Evolutionary conservation across 2,113 vertebrate genomes (phyloP).

Genomic region (Dipodomys spectabilis): DNA sequence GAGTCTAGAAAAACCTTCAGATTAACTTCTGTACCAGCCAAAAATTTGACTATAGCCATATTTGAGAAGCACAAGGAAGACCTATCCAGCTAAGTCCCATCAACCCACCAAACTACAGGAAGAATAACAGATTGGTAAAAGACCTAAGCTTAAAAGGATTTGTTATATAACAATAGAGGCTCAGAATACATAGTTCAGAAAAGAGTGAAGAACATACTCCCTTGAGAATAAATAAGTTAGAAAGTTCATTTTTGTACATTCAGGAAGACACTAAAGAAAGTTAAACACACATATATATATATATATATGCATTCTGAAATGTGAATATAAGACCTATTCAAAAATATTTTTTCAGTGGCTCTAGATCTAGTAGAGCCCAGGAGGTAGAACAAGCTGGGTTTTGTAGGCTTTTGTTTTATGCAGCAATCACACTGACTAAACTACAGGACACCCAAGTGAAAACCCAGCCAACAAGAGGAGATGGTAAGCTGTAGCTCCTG

Average conservation of each 20-base stretch:
- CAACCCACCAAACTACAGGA: neutral
- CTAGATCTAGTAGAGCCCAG: neutral
- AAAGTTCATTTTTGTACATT: neutral
- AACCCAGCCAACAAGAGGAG: neutral
- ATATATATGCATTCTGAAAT: neutral
- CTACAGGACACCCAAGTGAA: neutral
- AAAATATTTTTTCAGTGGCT: neutral
- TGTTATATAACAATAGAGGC: neutral
- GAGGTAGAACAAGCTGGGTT: neutral
- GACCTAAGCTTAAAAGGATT: neutral
- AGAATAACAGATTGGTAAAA: neutral
- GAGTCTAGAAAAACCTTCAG: neutral
- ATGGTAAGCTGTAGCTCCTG: neutral
- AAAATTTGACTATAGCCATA: neutral
- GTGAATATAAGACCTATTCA: neutral
- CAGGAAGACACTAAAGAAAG: slow-evolving; percentile 28
- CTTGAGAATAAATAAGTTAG: neutral
- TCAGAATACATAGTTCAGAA: neutral
- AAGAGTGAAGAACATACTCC: neutral
- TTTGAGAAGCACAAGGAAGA: neutral
- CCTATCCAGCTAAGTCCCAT: neutral
- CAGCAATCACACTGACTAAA: neutral
- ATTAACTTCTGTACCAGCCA: neutral
- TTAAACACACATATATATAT: neutral
- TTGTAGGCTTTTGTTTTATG: neutral